A percentile compares a stretch with the other conserved stretches of the same genome.
These are phyloP conservation scores for Micrastur ruficollis DNA, from an alignment of 2,797 vertebrate species.

Conservation along the genomic window DNA sequence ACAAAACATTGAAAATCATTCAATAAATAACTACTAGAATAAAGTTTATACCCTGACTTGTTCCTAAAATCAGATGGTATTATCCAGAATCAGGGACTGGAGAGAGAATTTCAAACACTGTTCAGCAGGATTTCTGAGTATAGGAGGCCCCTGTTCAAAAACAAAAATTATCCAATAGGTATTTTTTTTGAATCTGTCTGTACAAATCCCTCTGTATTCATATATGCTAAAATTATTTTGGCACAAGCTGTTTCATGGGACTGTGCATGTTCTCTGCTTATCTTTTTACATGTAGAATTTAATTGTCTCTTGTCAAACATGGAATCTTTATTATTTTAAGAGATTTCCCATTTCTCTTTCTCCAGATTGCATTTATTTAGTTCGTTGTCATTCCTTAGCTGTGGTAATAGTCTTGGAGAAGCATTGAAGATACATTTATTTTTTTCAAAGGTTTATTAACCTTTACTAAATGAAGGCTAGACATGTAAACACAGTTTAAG, in stretches of 20 bases:
- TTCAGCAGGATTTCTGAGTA: neutral
- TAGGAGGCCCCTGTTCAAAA: neutral
- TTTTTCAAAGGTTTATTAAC: neutral
- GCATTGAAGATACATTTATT: neutral
- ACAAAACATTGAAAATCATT: neutral
- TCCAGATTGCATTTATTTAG: neutral
- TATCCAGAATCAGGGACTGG: neutral
- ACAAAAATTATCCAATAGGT: neutral
- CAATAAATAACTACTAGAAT: neutral
- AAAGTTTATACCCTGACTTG: neutral
- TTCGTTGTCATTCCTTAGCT: neutral
- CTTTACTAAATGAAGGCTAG: neutral
- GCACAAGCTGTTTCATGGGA: neutral
- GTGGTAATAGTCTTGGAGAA: neutral
- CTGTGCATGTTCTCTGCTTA: neutral
- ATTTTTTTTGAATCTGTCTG: neutral
- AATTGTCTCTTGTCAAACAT: neutral
- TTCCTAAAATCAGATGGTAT: neutral
- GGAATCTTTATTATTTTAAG: neutral
- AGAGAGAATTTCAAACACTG: neutral
- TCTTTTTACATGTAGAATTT: neutral
- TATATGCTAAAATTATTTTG: neutral
- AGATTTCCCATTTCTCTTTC: neutral
- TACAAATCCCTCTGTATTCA: neutral
- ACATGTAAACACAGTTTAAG: neutral